Conservation (phyloP, 2,113 vertebrate species). For the Abramis brama region DNA sequence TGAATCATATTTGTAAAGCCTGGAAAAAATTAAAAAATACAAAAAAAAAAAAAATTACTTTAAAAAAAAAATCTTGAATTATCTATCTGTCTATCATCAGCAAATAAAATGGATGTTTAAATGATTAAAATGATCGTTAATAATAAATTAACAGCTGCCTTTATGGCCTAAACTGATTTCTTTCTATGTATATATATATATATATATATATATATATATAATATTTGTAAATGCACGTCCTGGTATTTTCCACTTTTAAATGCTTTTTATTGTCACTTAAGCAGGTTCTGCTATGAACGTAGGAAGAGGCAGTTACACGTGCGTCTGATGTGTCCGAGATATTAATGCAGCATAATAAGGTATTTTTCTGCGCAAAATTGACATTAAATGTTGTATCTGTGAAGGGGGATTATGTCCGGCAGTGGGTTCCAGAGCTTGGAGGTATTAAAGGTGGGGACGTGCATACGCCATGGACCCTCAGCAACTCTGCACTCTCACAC, state of each 20-base stretch:
- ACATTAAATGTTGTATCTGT: slow-evolving; percentile 34
- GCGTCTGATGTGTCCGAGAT: not conserved
- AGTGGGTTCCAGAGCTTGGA: slow-evolving; percentile 81
- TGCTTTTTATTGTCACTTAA: not conserved
- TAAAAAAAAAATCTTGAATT: no score
- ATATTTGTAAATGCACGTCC: not conserved
- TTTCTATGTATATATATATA: no score
- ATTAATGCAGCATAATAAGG: not conserved
- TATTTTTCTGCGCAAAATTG: not conserved
- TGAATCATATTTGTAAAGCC: not conserved
- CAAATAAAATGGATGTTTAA: not conserved
- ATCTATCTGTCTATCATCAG: not conserved
- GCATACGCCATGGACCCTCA: slow-evolving; percentile 81
- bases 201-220: not conserved
- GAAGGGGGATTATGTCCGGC: slow-evolving; percentile 80
- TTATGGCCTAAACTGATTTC: not conserved
- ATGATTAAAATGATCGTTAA: not conserved
- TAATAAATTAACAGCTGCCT: not conserved
- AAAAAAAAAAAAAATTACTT: not conserved
- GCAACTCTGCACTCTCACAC: slow-evolving; percentile 65
- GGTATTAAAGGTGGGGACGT: slow-evolving; percentile 72
- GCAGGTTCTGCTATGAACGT: not conserved
- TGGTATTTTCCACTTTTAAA: not conserved
- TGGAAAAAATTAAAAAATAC: no score
- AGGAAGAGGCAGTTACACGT: slow-evolving; percentile 8